Evolutionary conservation across 2,113 vertebrate species (phyloP).

Genomic region (Cheilinus undulatus): DNA sequence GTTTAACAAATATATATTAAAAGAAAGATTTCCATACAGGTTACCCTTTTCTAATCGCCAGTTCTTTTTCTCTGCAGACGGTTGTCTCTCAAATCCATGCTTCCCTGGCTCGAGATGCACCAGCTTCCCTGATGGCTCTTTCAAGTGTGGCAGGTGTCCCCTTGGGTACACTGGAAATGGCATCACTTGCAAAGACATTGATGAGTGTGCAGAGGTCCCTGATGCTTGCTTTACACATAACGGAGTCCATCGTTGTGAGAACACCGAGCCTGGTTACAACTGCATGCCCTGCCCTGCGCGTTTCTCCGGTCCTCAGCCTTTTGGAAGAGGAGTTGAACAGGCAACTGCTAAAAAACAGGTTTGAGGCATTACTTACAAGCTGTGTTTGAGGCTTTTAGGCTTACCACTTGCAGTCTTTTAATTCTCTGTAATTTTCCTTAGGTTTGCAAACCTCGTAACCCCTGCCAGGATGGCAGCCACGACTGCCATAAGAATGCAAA

Average conservation of each 20-base stretch:
- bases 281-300: slow-evolving; percentile 93
- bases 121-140: slow-evolving; percentile 94
- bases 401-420: slow-evolving; percentile 34
- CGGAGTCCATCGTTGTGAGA: slow-evolving; percentile 92
- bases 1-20: neutral
- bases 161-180: slow-evolving; percentile 92
- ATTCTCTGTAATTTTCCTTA: slow-evolving; percentile 71
- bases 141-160: slow-evolving; percentile 93
- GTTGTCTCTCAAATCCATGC: slow-evolving; percentile 97
- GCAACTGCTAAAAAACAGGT: slow-evolving; percentile 96
- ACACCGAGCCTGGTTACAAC: slow-evolving; percentile 96
- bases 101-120: slow-evolving; percentile 90
- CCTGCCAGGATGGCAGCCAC: slow-evolving; percentile 94
- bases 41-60: neutral
- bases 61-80: slow-evolving; percentile 82
- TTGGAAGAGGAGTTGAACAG: slow-evolving; percentile 89
- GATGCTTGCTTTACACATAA: slow-evolving; percentile 92
- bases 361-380: slow-evolving; percentile 14
- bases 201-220: slow-evolving; percentile 94
- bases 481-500: slow-evolving; percentile 96
- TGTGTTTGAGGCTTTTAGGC: neutral
- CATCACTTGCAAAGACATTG: slow-evolving; percentile 90
- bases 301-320: slow-evolving; percentile 93
- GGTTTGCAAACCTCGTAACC: slow-evolving; percentile 95
- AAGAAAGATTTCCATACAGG: slow-evolving; percentile 6